Conservation (phyloP, 2,797 vertebrate genomes). For the Cryptoprocta ferox region DNA sequence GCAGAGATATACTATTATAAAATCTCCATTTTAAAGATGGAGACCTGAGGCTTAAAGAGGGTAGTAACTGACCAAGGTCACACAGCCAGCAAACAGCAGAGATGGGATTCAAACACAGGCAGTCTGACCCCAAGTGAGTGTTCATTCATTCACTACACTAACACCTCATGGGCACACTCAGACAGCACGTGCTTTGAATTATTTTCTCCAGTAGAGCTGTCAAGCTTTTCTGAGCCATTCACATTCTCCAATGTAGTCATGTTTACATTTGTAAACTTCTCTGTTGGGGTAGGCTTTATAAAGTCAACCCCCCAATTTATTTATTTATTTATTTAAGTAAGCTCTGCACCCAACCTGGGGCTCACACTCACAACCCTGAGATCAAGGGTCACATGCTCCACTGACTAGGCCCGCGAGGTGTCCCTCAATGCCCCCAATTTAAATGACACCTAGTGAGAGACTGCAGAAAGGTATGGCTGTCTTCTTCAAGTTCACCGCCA, state of each 20-base stretch:
- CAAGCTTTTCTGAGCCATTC: constrained; percentile 33
- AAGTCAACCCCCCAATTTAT: neutral
- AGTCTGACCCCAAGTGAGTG: neutral
- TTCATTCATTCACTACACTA: neutral
- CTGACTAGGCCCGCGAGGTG: neutral
- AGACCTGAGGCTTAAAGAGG: constrained; percentile 41
- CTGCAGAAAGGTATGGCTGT: neutral
- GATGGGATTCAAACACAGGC: constrained; percentile 4
- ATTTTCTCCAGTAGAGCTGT: constrained; percentile 44
- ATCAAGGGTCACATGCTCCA: neutral
- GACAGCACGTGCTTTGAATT: neutral
- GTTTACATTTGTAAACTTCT: constrained; percentile 28
- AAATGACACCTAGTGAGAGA: constrained; percentile 42
- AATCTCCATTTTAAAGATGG: constrained; percentile 54
- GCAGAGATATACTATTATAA: neutral
- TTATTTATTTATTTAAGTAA: neutral
- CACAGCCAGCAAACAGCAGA: neutral
- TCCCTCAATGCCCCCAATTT: neutral
- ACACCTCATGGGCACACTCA: neutral
- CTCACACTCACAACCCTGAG: neutral
- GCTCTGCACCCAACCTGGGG: neutral
- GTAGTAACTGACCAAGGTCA: constrained; percentile 52
- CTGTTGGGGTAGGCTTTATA: neutral
- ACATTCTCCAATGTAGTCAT: constrained; percentile 30
- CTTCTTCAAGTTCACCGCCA: constrained; percentile 30